Conservation (phyloP, 1,140 invertebrate species). For the Cydia strobilella region DNA sequence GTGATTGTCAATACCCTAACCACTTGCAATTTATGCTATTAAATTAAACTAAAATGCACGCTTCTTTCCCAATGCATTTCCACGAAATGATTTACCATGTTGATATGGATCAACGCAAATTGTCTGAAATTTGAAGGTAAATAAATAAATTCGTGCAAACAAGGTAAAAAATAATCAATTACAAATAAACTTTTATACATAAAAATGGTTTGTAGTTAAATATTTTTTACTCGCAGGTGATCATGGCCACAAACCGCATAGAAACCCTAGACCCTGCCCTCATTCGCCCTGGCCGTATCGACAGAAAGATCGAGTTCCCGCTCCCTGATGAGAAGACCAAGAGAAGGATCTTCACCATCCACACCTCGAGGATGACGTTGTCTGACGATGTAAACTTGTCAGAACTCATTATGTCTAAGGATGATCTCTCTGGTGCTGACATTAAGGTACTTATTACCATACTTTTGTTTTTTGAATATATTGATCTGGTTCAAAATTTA, state of each 20-base stretch:
- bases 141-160: no score
- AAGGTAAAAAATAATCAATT: no score
- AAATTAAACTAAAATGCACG: no score
- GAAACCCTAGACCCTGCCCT: conserved; percentile 99
- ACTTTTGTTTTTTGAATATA: no score
- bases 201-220: neutral
- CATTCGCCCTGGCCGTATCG: conserved; percentile 99
- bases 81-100: no score
- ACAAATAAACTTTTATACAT: no score
- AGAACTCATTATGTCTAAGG: conserved; percentile 99
- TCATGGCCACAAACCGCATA: conserved; percentile 99
- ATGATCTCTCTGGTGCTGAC: conserved; percentile 98
- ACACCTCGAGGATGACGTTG: conserved; percentile 98
- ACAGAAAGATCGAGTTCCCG: conserved; percentile 99
- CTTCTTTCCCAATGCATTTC: no score
- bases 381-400: conserved; percentile 98
- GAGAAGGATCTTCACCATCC: conserved; percentile 98
- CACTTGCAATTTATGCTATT: no score
- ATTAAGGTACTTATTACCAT: conserved; percentile 83
- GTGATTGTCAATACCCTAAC: no score
- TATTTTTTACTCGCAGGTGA: conserved; percentile 84
- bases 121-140: no score
- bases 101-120: no score
- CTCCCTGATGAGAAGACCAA: conserved; percentile 99
- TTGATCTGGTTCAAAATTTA: no score